Conservation (phyloP, 2,888 invertebrate species). For the Diplazon laetatorius region DNA sequence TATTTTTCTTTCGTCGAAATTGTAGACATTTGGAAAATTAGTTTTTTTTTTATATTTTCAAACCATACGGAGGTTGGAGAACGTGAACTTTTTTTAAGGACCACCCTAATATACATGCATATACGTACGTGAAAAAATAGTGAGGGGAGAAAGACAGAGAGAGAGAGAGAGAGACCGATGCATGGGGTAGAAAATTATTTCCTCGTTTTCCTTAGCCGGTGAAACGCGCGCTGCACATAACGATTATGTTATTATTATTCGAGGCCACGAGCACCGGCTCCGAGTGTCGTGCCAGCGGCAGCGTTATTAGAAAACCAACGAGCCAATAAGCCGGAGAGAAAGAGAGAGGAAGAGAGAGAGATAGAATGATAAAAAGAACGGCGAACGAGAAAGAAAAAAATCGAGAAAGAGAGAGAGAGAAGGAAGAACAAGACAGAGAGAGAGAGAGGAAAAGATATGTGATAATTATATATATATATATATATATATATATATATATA, state of each 20-base stretch:
- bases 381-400: slow-evolving; percentile 5
- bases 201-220: slow-evolving; percentile 44
- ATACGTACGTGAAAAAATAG: background rate
- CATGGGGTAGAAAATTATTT: slow-evolving; percentile 34
- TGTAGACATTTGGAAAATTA: too few species aligned
- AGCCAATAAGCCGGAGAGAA: too few species aligned
- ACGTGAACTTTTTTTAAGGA: too few species aligned
- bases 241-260: slow-evolving; percentile 54
- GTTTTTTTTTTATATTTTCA: too few species aligned
- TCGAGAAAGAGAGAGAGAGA: slow-evolving; percentile 12
- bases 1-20: too few species aligned
- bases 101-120: background rate
- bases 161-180: slow-evolving; percentile 5
- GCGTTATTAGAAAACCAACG: slow-evolving; percentile 30
- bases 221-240: slow-evolving; percentile 37
- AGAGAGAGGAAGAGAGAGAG: too few species aligned
- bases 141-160: slow-evolving; percentile 9
- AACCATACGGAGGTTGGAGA: too few species aligned
- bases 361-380: too few species aligned
- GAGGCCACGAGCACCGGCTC: slow-evolving; percentile 33
- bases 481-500: slow-evolving; percentile 15
- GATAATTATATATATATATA: slow-evolving; percentile 21
- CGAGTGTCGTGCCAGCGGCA: slow-evolving; percentile 25
- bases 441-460: background rate
- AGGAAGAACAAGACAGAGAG: background rate